A percentile compares a stretch with the other conserved stretches of the same genome.
Evolutionary conservation across 2,797 vertebrate genomes (phyloP).

Genomic region (Agapornis canus): DNA sequence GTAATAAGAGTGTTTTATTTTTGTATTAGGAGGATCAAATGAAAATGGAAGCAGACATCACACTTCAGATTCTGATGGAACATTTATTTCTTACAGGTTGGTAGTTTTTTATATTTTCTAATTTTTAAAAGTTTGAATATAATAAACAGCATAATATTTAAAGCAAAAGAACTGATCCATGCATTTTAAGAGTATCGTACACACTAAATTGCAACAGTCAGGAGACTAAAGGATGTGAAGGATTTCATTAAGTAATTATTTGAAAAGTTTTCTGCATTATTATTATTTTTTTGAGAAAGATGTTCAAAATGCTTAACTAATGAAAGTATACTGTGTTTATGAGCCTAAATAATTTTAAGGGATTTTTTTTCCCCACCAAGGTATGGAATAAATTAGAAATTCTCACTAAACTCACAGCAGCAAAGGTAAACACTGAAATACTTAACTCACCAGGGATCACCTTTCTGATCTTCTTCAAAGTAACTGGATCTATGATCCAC

Average conservation of each 20-base stretch:
- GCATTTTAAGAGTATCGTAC: background rate
- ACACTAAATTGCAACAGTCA: background rate
- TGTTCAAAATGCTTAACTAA: background rate
- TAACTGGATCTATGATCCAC: background rate
- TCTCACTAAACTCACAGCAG: background rate
- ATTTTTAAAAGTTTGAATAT: background rate
- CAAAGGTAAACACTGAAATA: background rate
- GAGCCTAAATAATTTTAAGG: background rate
- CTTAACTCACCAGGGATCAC: background rate
- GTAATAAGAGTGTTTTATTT: background rate
- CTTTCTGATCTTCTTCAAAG: background rate
- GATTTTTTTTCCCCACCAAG: background rate
- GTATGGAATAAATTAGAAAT: background rate
- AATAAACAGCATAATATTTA: background rate
- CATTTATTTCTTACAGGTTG: conserved; percentile 92
- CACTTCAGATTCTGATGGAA: conserved; percentile 84
- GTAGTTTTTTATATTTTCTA: background rate
- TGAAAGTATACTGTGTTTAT: background rate
- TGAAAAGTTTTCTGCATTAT: background rate
- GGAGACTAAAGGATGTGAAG: background rate
- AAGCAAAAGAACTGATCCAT: background rate
- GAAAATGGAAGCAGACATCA: conserved; percentile 80
- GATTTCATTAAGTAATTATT: background rate
- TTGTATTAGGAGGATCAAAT: conserved; percentile 79
- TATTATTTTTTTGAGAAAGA: background rate